phyloP scores from a whole-genome alignment of 2,888 invertebrate species.

The Zhengitettix transpicula region DNA sequence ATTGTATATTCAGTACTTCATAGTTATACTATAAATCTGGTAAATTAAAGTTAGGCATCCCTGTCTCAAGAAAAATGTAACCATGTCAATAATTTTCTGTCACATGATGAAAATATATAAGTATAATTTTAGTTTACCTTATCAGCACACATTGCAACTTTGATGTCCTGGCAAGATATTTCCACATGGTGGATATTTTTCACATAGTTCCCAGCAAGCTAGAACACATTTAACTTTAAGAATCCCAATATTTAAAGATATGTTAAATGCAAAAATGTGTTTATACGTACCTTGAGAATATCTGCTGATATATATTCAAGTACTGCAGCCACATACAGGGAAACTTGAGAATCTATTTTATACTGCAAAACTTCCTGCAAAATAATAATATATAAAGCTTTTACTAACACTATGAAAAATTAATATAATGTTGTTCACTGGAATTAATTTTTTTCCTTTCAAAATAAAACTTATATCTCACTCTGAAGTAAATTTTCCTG shows the following conservation, averaged over 20 bases:
- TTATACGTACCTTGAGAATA: conserved; percentile 56
- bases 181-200: conserved; percentile 86
- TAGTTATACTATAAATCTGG: no score
- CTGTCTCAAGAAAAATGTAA: no score
- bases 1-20: no score
- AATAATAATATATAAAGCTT: conserved; percentile 10
- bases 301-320: conserved; percentile 91
- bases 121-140: conserved; percentile 46
- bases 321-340: conserved; percentile 80
- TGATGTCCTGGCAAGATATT: conserved; percentile 86
- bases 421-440: no score
- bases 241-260: not conserved
- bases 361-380: conserved; percentile 67
- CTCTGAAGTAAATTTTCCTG: no score
- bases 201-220: conserved; percentile 91
- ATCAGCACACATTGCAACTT: conserved; percentile 95
- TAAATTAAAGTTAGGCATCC: no score
- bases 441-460: no score
- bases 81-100: no score
- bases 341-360: conserved; percentile 75
- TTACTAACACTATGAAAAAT: no score
- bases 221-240: conserved; percentile 16
- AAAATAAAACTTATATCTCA: no score
- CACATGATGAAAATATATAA: no score
- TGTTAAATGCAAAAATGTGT: conserved; percentile 1